Evolutionary conservation across 2,797 vertebrate species (phyloP).

Genomic region (Rhabdomys pumilio): DNA sequence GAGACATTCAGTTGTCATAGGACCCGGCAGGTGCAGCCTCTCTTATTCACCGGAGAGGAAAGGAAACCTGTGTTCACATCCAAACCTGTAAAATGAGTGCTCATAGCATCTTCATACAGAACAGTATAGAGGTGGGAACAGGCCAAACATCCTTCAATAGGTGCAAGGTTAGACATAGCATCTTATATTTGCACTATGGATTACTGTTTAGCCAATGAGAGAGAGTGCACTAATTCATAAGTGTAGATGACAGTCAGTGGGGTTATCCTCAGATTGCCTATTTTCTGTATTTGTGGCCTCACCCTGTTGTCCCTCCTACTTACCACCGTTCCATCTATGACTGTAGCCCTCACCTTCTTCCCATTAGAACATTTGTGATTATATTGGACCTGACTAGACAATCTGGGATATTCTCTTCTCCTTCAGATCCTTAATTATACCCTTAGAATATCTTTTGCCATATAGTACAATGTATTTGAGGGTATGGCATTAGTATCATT

Average conservation of each 20-base stretch:
- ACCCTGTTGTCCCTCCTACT: not conserved
- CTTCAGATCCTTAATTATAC: not conserved
- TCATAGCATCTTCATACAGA: not conserved
- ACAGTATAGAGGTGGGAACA: not conserved
- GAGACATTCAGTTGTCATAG: not conserved
- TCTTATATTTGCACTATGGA: not conserved
- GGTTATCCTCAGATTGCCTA: not conserved
- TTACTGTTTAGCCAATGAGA: not conserved
- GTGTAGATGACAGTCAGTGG: not conserved
- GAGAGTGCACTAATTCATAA: not conserved
- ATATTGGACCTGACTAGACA: not conserved
- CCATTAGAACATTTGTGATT: not conserved
- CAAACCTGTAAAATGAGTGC: not conserved
- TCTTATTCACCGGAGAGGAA: not conserved
- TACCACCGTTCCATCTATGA: not conserved
- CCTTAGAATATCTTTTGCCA: not conserved
- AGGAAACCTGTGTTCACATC: not conserved
- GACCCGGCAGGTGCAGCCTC: not conserved
- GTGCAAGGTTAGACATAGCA: not conserved
- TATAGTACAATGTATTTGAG: not conserved
- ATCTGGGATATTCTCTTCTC: not conserved
- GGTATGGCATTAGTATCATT: not conserved
- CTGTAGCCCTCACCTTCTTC: not conserved
- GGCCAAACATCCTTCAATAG: not conserved
- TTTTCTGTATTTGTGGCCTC: not conserved